These are phyloP conservation scores for Stigmatopora nigra DNA, from an alignment of 2,113 vertebrate species.

Conservation along the genomic window DNA sequence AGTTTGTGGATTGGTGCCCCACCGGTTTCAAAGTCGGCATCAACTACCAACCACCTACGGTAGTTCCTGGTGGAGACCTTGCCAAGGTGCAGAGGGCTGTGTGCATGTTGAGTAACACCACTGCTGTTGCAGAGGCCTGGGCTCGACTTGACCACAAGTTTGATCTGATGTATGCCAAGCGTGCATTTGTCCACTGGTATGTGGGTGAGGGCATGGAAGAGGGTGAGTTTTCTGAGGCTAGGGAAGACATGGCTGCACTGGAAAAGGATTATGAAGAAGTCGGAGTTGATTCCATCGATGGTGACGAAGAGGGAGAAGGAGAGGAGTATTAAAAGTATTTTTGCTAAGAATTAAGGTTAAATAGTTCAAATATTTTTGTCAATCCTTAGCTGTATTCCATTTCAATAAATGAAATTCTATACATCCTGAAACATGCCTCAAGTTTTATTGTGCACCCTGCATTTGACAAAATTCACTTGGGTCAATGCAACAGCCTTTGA, in stretches of 20 bases:
- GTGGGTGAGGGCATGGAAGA: slow-evolving; percentile 80
- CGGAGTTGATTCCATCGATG: slow-evolving; percentile 79
- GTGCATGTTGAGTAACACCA: slow-evolving; percentile 78
- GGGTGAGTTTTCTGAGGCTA: slow-evolving; percentile 57
- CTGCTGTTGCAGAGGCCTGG: slow-evolving; percentile 78
- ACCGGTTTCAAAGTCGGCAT: slow-evolving; percentile 71
- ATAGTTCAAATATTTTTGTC: background rate
- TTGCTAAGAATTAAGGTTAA: background rate
- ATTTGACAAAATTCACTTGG: too few relatives aligned
- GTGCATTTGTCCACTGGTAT: slow-evolving; percentile 79
- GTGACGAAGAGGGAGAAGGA: slow-evolving; percentile 80
- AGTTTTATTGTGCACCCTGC: too few relatives aligned
- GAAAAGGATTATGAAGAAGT: slow-evolving; percentile 73
- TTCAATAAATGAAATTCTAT: background rate
- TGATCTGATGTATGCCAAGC: slow-evolving; percentile 76
- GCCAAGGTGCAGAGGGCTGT: slow-evolving; percentile 77
- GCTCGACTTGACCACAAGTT: slow-evolving; percentile 78
- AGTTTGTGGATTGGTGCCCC: slow-evolving; percentile 79
- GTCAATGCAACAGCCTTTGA: background rate
- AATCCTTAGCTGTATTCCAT: background rate
- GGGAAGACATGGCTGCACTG: slow-evolving; percentile 54
- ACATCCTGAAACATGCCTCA: slow-evolving; percentile 2
- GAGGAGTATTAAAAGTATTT: slow-evolving; percentile 52
- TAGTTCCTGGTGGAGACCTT: slow-evolving; percentile 57
- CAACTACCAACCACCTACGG: slow-evolving; percentile 56